Base-by-base conservation (phyloP, 2,797 vertebrate species). In the Anisognathus igniventris region DNA sequence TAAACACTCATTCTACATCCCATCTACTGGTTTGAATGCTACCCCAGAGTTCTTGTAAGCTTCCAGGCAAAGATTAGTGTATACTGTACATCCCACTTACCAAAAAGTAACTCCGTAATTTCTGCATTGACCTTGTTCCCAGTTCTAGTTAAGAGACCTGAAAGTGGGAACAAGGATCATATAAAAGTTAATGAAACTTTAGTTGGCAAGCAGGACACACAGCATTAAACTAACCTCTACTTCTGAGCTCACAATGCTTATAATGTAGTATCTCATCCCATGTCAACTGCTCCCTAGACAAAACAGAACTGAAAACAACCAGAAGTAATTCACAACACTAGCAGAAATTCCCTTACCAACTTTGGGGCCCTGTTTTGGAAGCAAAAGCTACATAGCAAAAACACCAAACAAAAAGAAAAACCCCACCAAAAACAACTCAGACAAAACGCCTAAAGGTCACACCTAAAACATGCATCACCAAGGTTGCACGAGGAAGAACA, bases 91-190 rank as follows among this genome's bases (percentile, higher is more conserved):
- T 92, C 95, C 96, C 93, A 93, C 94, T 96, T 96, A 96, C 91
- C 96, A 96, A 95, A 94, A 92, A 96, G 94, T 93, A 95, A 92
- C 92, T 93, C 93, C 85, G 87, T 93, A 95, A 96, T 95, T 96
- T 96, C 94, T 95, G 95, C 95, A 96, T 83, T 95, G 96, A 95
- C 96, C 95, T 96, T 96, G 95, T 95, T 96, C 95, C 96, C 96
- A 96, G 95, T 94, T 95, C 96, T 95, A 96, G 94, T 95, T 93
- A 96, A 96, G 94, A 94, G 93, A 96, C 96, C 95, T 95, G 89
- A 95, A 96, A 96, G 92, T 67, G 94, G 96, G 96, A 96, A 96
- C 95, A 96, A 94, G 95, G 95, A 96, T 96, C 96, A 96, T 94
- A 94, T 58, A 94, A 92, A 96, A 96, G 91, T 96, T 95, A 96